Evolutionary conservation across 2,797 vertebrate genomes (phyloP).

Genomic region (Sarcophilus harrisii): DNA sequence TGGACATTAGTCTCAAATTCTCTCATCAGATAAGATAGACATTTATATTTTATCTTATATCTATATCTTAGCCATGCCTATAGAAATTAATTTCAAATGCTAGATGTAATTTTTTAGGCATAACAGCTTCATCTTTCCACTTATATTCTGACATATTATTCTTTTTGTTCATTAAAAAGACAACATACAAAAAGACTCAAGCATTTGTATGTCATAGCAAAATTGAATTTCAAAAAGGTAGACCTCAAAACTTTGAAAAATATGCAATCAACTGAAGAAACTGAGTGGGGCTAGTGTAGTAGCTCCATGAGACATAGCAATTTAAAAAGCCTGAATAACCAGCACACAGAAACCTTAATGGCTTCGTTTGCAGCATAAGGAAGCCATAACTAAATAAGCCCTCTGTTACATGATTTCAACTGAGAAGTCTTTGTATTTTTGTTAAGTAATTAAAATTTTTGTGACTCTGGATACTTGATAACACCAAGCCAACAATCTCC

Average conservation of each 20-base stretch:
- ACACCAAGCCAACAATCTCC: conserved; percentile 60
- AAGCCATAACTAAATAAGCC: conserved; percentile 67
- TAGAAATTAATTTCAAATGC: not conserved
- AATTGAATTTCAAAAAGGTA: not conserved
- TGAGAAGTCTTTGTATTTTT: conserved; percentile 71
- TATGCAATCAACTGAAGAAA: conserved; percentile 25
- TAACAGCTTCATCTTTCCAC: not conserved
- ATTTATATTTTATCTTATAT: not conserved
- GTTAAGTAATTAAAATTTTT: conserved; percentile 79
- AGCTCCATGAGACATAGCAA: not conserved
- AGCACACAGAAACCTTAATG: conserved; percentile 52
- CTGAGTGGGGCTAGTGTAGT: conserved; percentile 23
- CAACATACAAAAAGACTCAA: conserved; percentile 1
- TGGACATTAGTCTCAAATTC: not conserved
- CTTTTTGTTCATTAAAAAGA: conserved; percentile 18
- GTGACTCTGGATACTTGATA: conserved; percentile 74
- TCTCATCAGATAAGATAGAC: not conserved
- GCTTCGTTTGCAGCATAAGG: conserved; percentile 48
- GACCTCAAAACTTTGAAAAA: not conserved
- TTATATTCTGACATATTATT: not conserved
- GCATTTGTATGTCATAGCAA: conserved; percentile 2
- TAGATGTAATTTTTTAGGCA: not conserved
- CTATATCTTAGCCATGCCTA: not conserved
- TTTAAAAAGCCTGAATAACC: conserved; percentile 38
- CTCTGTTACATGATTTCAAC: conserved; percentile 66